Evolutionary conservation across 53 echinoderm and acorn worm species (phyloP).

Genomic region (Temnopleurus reevesii): DNA sequence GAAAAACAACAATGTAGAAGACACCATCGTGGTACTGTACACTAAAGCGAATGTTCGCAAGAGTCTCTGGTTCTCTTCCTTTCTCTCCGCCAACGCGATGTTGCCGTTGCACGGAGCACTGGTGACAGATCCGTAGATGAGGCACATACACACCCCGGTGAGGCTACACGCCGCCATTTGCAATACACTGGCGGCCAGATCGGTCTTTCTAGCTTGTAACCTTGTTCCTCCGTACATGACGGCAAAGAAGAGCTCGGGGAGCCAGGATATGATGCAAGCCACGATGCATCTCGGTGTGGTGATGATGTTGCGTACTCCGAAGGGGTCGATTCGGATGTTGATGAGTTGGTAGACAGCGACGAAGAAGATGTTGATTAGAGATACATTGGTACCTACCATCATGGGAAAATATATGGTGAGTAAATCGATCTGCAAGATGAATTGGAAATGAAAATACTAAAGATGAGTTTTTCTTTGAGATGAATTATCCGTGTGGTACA

Average conservation of each 20-base stretch:
- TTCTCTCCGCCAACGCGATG: background rate
- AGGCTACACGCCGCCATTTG: background rate
- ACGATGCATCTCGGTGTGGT: background rate
- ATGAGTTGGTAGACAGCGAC: background rate
- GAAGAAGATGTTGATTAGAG: background rate
- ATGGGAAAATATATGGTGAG: background rate
- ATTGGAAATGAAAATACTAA: too few species aligned
- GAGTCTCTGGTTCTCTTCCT: background rate
- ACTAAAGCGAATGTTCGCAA: background rate
- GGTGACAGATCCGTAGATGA: background rate
- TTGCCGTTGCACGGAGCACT: background rate
- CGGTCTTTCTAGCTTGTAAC: too few species aligned
- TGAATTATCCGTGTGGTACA: too few species aligned
- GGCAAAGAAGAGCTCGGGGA: background rate
- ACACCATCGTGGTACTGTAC: background rate
- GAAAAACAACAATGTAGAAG: background rate
- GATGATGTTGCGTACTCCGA: background rate
- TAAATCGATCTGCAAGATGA: background rate
- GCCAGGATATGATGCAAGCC: background rate
- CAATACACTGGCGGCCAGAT: background rate
- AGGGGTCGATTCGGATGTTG: background rate
- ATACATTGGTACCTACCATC: background rate
- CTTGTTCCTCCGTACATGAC: background rate
- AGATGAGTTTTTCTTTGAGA: too few species aligned
- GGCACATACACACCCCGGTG: background rate